phyloP scores from a whole-genome alignment of 2,888 invertebrate species.

The Empis livida region DNA sequence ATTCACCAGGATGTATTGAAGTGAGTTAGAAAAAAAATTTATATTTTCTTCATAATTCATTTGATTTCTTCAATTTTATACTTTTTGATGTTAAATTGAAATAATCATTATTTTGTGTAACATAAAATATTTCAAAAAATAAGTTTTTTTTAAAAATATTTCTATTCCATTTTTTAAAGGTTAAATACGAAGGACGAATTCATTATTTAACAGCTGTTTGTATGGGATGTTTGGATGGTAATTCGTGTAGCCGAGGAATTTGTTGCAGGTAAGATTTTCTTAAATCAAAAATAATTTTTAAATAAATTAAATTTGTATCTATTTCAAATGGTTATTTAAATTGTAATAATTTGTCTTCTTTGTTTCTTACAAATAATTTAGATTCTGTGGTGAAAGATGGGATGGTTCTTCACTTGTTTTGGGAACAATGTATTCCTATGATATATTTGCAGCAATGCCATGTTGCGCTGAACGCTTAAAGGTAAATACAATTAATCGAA shows the following conservation, averaged over 20 bases:
- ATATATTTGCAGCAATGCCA: conserved; percentile 94
- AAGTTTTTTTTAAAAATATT: no score
- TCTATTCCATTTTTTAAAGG: conserved; percentile 39
- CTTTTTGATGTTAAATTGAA: no score
- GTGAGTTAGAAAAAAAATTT: conserved; percentile 39
- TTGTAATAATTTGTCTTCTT: background rate
- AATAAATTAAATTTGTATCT: no score
- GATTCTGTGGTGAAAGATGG: conserved; percentile 75
- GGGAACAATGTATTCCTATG: conserved; percentile 97
- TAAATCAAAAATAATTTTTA: background rate
- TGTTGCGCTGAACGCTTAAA: conserved; percentile 88
- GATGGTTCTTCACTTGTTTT: conserved; percentile 86
- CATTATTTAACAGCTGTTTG: conserved; percentile 89
- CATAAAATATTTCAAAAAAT: no score
- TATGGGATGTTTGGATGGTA: conserved; percentile 85
- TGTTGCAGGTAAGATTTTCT: conserved; percentile 49
- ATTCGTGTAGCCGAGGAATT: conserved; percentile 58
- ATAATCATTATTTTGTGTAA: no score
- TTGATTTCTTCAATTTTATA: no score
- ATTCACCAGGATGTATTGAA: conserved; percentile 76
- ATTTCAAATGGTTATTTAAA: no score
- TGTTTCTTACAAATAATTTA: conserved; percentile 12
- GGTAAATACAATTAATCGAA: conserved; percentile 44
- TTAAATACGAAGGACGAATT: conserved; percentile 79
- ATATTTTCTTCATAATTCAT: no score